phyloP scores from a whole-genome alignment of 35 echinoderm and acorn worm genomes.

The Lytechinus pictus region DNA sequence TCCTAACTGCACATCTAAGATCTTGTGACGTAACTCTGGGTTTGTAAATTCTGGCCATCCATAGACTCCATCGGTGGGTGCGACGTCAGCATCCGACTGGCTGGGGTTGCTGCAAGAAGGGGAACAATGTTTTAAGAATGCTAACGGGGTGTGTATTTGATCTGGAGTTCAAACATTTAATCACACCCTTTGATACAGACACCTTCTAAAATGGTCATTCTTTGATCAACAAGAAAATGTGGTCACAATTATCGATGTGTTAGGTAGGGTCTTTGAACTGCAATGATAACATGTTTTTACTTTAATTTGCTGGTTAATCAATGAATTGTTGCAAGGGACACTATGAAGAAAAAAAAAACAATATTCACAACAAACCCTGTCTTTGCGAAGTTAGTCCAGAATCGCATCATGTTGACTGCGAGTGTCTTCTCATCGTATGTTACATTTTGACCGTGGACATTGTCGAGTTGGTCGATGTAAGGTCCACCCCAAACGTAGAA shows the following conservation, averaged over 20 bases:
- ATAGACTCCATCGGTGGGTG: not conserved
- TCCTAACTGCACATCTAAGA: slow-evolving; percentile 46
- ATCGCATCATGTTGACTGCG: slow-evolving; percentile 72
- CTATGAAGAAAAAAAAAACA: no score
- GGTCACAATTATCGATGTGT: no score
- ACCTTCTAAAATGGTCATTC: no score
- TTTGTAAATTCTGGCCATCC: slow-evolving; percentile 64
- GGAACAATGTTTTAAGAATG: no score
- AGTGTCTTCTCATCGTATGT: slow-evolving; percentile 68
- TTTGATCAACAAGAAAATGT: no score
- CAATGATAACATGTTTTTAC: no score
- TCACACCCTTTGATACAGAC: no score
- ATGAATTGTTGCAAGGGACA: no score
- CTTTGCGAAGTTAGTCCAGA: slow-evolving; percentile 89
- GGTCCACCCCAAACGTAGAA: slow-evolving; percentile 67
- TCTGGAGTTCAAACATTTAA: no score
- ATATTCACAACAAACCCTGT: slow-evolving; percentile 64
- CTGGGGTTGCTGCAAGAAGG: slow-evolving; percentile 46
- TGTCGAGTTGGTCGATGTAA: slow-evolving; percentile 32
- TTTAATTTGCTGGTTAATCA: no score
- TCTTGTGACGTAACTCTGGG: slow-evolving; percentile 70
- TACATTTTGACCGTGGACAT: not conserved
- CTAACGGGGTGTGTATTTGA: no score
- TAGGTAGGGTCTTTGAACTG: no score
- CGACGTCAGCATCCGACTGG: not conserved